Evolutionary conservation across 2,113 vertebrate genomes (phyloP).

Genomic region (Malaclemys terrapin): DNA sequence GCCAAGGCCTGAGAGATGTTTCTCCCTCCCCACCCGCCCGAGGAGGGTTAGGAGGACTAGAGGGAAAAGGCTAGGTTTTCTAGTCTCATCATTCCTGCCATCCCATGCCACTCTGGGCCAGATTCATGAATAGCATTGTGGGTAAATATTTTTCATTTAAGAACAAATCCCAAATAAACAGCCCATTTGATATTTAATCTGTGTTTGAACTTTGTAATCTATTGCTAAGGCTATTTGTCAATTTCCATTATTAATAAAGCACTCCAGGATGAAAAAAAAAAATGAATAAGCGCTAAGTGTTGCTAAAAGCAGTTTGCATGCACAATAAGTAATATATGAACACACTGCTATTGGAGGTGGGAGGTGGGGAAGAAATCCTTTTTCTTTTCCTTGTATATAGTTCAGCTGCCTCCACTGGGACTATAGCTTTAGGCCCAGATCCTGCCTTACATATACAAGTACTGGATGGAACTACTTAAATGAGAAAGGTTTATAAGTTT

Average conservation of each 20-base stretch:
- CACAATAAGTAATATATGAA: background rate
- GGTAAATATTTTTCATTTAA: background rate
- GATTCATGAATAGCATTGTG: background rate
- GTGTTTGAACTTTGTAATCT: background rate
- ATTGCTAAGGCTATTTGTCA: too few relatives aligned
- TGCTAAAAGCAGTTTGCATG: background rate
- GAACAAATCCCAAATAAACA: background rate
- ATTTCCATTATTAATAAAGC: background rate
- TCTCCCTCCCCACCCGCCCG: too few relatives aligned
- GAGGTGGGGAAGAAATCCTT: background rate
- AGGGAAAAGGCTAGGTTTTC: background rate
- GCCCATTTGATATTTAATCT: background rate
- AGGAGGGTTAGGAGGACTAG: background rate
- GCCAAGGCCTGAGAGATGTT: background rate
- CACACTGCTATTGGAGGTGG: rapidly evolving
- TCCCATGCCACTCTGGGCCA: background rate
- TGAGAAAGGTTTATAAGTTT: rapidly evolving
- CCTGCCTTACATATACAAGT: too few relatives aligned
- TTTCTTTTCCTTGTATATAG: background rate
- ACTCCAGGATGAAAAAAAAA: background rate
- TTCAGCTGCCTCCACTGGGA: background rate
- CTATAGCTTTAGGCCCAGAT: background rate
- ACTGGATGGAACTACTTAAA: background rate
- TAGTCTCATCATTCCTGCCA: background rate
- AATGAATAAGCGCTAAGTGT: background rate